Percentiles rank a stretch among this genome's conserved stretches.
Evolutionary conservation across 1,140 invertebrate species (phyloP).

Genomic region (Aphelenchoides besseyi): DNA sequence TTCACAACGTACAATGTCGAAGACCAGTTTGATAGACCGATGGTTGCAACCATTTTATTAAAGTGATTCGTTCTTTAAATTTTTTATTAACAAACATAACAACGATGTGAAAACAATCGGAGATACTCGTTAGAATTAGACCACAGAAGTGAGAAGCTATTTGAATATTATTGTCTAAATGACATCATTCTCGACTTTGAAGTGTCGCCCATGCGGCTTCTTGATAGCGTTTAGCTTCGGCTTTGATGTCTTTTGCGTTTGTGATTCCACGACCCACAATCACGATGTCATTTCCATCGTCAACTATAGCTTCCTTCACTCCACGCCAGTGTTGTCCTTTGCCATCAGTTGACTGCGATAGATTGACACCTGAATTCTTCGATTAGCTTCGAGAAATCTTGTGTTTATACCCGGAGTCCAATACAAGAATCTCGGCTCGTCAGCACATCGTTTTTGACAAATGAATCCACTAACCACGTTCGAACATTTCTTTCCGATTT

Average conservation of each 20-base stretch:
- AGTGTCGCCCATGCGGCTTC: constrained; percentile 34
- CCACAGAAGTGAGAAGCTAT: not conserved
- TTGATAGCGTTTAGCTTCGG: constrained; percentile 38
- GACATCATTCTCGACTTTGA: constrained; percentile 21
- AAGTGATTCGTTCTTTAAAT: not conserved
- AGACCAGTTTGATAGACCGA: no score
- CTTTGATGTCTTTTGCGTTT: constrained; percentile 30
- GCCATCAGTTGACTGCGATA: constrained; percentile 29
- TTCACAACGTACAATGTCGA: no score
- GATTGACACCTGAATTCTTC: constrained; percentile 32
- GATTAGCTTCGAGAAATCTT: not conserved
- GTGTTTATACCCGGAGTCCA: constrained; percentile 43
- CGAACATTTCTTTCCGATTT: constrained; percentile 35
- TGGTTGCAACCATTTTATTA: no score
- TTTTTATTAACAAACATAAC: not conserved
- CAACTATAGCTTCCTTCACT: constrained; percentile 31
- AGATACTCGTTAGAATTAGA: not conserved
- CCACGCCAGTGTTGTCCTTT: constrained; percentile 45
- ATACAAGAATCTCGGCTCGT: constrained; percentile 41
- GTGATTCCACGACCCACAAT: constrained; percentile 50
- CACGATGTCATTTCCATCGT: constrained; percentile 50
- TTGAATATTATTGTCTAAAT: no score
- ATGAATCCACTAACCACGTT: constrained; percentile 44
- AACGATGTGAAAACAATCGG: not conserved
- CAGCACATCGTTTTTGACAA: constrained; percentile 43